Percentiles rank a stretch among this genome's conserved stretches.
These are phyloP conservation scores for Haliclystus octoradiatus DNA, from an alignment of 30 jellyfish, hydroid and myxozoan species.

Conservation along the genomic window DNA sequence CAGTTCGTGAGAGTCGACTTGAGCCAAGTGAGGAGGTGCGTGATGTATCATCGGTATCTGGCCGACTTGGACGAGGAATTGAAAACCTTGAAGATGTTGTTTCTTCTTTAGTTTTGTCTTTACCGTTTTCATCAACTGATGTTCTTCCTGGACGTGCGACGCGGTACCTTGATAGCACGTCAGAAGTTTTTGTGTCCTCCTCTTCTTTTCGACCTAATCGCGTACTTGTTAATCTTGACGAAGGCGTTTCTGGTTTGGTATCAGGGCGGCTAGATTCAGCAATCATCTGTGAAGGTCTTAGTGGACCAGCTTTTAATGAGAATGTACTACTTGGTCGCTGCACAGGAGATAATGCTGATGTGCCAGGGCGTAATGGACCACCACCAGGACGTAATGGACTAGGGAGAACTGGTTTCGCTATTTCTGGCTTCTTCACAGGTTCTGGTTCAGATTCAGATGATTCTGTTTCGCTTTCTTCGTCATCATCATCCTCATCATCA, in stretches of 20 bases:
- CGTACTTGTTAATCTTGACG: constrained; percentile 6
- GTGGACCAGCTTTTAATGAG: constrained; percentile 16
- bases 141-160: constrained; percentile 29
- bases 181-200: constrained; percentile 25
- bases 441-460: constrained; percentile 44
- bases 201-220: constrained; percentile 6
- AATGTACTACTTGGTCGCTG: neutral
- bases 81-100: neutral
- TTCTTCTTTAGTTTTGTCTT: neutral
- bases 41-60: neutral
- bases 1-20: neutral
- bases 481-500: constrained; percentile 16
- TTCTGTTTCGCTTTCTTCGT: constrained; percentile 25
- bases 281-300: constrained; percentile 38
- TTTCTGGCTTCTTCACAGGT: neutral
- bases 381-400: constrained; percentile 1
- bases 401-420: neutral
- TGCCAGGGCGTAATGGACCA: neutral
- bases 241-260: constrained; percentile 10
- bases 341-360: neutral
- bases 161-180: constrained; percentile 17
- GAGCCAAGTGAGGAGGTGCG: too few species aligned
- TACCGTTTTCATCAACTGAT: neutral
- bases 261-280: constrained; percentile 40
- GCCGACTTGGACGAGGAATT: neutral